Percentiles rank a stretch among this genome's conserved stretches.
Conservation (phyloP, 2,888 invertebrate genomes). For the Pasiphila rectangulata region DNA sequence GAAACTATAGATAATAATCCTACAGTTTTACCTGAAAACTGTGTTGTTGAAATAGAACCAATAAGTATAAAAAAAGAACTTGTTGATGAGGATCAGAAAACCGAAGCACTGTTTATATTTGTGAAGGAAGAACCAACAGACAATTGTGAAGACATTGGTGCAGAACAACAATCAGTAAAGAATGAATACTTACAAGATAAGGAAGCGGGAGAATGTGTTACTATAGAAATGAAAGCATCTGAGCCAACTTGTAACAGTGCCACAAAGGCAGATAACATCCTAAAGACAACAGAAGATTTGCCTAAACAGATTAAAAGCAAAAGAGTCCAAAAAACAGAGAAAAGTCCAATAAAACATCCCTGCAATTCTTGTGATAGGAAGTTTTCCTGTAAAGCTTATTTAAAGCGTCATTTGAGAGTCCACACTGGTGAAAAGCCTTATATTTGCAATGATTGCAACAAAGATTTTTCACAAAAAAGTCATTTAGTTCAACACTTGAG, state of each 20-base stretch:
- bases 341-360: not conserved
- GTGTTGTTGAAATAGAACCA: not conserved
- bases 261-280: not conserved
- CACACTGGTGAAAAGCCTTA: constrained; percentile 20
- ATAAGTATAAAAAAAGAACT: constrained; percentile 1
- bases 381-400: constrained; percentile 7
- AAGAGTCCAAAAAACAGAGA: not conserved
- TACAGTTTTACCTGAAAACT: not conserved
- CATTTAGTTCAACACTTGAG: constrained; percentile 18
- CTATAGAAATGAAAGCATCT: not conserved
- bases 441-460: constrained; percentile 10
- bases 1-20: not conserved
- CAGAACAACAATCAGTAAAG: not conserved
- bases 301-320: not conserved
- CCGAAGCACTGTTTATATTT: not conserved
- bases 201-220: not conserved
- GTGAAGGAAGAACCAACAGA: constrained; percentile 8
- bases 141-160: not conserved
- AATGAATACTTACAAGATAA: too few relatives aligned
- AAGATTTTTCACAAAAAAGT: constrained; percentile 7
- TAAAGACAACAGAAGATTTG: constrained; percentile 2
- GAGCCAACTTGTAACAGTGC: not conserved
- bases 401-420: constrained; percentile 5
- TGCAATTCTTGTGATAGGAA: constrained; percentile 6
- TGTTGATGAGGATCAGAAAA: constrained; percentile 1